Evolutionary conservation across 2,888 invertebrate species (phyloP), one percentile per base, ranked within the genome.

Genomic region (Drosophila mimetica): DNA sequence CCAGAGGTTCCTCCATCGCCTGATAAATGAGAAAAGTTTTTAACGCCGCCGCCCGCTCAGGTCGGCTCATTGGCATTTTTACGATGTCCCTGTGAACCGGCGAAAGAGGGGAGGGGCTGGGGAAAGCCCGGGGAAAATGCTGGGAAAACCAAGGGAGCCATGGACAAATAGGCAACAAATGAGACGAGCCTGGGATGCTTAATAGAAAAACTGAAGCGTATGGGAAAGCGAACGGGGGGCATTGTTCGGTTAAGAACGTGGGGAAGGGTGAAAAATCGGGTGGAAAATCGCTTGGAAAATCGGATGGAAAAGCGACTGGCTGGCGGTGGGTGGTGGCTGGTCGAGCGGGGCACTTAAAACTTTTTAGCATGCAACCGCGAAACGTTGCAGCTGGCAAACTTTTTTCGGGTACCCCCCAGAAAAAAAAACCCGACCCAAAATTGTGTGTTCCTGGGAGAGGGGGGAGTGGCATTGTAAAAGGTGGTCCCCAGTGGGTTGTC

Each of bases 21-120:
- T 83, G 82, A 82, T 83, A 83, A 83, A 85, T 85, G 82, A 78
- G 85, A 82, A 83, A 85, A 83, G 79, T 83, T 85, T 74, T 82
- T 80, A 85, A 85, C 79, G 82, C 73, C 79, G 82, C 73, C 63
- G 55, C 55, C 71, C 77, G 80, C 77, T 83, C 80, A 85, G 82
- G 81, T 79, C 64, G 82, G 78, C 82, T 81, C 84, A 81, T 81
- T 82, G 82, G 84, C 84, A 84, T 82, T 82, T 82, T 82, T 84
- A 84, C 82, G 82, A 84, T 79, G 82, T 66, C 78, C 59, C 67
- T 46, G 47, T n/a, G 47, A n/a, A 5, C 9, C 9, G 59, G 46
- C 13, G 34, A 44, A 39, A 22, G 30, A 7, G 30, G 14, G 28
- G 36, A 50, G 14, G n/a, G 18, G 9, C 22, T 25, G 30, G 16